Evolutionary conservation across 1,140 invertebrate genomes (phyloP), one percentile per base, ranked within the genome.

Genomic region (Aphidius gifuensis): DNA sequence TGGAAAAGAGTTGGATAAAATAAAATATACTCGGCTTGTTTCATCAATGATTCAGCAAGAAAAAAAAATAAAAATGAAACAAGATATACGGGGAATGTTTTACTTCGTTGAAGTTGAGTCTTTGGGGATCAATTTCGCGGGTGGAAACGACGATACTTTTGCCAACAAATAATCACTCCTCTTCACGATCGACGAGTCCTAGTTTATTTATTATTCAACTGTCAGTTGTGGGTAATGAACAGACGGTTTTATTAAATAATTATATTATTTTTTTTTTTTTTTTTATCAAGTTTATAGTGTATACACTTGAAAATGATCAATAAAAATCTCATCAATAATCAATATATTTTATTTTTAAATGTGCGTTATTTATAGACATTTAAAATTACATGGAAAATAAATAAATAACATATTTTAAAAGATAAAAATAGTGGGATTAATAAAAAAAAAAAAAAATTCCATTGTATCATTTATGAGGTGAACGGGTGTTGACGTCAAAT

Each of bases 81-180:
- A 32, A 75, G 72, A 79, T 76, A 76, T 75, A 76, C 70, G 67
- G 69, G 32, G n/a, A 43, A 46, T 32, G 46, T 44, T 39, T 42
- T 46, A 44, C 40, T 62, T 62, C 55, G 54, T 57, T 47, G 55
- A 62, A 62, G 54, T 42, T 50, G 9, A 23, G 68, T 77, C 76
- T 74, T 74, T 66, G 65, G 76, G 77, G 77, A 69, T 78, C 77
- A 71, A 80, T 80, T 76, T 74, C 70, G 54, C 58, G 68, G 65
- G 69, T 65, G 69, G 69, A 71, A 69, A 71, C 69, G 66, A 71
- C 68, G 6, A 44, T 54, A 16, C 9, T 69, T 67, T 69, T 68
- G 67, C 69, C 64, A 68, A 69, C 71, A 71, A 79, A 79, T 80
- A 78, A 80, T 80, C 79, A 78, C 77, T 78, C 73, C 74, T 43